Conservation (phyloP, 2,113 vertebrate species). For the Chrysemys picta region DNA sequence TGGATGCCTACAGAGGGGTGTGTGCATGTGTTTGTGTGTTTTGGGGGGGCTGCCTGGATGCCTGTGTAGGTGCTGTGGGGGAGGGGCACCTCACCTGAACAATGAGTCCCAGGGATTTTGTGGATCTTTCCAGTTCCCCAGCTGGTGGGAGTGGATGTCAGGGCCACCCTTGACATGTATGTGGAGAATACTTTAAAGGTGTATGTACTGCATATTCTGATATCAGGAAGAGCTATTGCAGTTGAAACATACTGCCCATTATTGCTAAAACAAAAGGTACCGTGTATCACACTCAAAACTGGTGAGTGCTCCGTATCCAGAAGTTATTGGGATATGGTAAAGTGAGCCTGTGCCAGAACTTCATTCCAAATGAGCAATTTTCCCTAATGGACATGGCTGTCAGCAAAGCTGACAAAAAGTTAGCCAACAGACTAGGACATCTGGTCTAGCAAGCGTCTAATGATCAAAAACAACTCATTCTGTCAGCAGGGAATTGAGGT, state of each 20-base stretch:
- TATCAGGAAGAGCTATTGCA: neutral
- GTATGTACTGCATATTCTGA: neutral
- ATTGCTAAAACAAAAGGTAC: rapidly evolving
- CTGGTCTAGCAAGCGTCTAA: neutral
- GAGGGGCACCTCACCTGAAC: no score
- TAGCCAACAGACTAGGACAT: neutral
- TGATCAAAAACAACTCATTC: neutral
- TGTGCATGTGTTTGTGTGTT: no score
- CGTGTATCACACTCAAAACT: neutral
- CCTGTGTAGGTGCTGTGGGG: no score
- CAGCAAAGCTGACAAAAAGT: no score
- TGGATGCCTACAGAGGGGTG: no score
- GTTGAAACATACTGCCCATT: neutral
- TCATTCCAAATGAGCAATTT: neutral
- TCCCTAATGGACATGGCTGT: neutral
- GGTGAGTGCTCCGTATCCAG: neutral
- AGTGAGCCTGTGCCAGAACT: neutral
- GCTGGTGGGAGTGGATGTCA: no score
- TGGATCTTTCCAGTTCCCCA: no score
- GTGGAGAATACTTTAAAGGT: no score
- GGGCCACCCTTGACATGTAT: no score
- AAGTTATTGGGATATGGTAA: rapidly evolving
- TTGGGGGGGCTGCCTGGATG: no score
- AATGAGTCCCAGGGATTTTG: no score
- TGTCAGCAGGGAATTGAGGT: neutral